These are phyloP conservation scores for Drosophila nr. perissopoda DNA, from an alignment of 2,888 invertebrate genomes.

Conservation along the genomic window DNA sequence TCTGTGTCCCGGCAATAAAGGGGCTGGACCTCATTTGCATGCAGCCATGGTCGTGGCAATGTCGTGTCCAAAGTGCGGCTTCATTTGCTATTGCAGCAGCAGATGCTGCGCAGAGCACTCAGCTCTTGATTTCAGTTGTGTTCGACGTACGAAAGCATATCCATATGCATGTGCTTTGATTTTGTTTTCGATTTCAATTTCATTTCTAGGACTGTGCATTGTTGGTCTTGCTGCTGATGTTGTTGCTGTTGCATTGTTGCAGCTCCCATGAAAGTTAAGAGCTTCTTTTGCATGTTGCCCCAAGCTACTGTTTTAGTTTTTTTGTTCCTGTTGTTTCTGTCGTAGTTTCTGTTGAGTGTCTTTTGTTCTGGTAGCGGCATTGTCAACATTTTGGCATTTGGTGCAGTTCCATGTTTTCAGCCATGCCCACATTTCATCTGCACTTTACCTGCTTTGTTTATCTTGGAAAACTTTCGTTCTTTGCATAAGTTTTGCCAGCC, in stretches of 20 bases:
- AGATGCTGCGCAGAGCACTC: constrained; percentile 10
- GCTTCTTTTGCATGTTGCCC: constrained; percentile 55
- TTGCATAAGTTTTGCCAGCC: constrained; percentile 43
- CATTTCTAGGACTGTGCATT: constrained; percentile 62
- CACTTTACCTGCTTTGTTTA: constrained; percentile 56
- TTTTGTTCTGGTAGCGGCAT: constrained; percentile 52
- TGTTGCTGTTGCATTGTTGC: constrained; percentile 20
- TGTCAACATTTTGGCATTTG: constrained; percentile 56
- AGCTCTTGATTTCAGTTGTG: constrained; percentile 38
- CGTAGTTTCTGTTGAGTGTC: constrained; percentile 32
- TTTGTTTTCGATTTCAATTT: constrained; percentile 81
- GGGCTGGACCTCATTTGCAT: constrained; percentile 69
- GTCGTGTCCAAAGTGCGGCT: constrained; percentile 62
- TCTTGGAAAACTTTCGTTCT: constrained; percentile 61
- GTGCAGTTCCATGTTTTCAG: constrained; percentile 16
- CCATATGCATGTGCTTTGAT: constrained; percentile 79
- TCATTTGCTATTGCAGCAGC: constrained; percentile 16
- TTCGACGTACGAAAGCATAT: constrained; percentile 41
- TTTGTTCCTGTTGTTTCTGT: constrained; percentile 25
- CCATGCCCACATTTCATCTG: constrained; percentile 45
- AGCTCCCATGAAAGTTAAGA: constrained; percentile 55
- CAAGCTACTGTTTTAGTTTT: constrained; percentile 23
- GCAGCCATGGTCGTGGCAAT: constrained; percentile 59
- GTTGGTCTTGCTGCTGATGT: constrained; percentile 19
- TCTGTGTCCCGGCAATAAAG: constrained; percentile 31